These are phyloP conservation scores for Rotaria macrura DNA, from an alignment of 2,888 invertebrate genomes.

Conservation along the genomic window DNA sequence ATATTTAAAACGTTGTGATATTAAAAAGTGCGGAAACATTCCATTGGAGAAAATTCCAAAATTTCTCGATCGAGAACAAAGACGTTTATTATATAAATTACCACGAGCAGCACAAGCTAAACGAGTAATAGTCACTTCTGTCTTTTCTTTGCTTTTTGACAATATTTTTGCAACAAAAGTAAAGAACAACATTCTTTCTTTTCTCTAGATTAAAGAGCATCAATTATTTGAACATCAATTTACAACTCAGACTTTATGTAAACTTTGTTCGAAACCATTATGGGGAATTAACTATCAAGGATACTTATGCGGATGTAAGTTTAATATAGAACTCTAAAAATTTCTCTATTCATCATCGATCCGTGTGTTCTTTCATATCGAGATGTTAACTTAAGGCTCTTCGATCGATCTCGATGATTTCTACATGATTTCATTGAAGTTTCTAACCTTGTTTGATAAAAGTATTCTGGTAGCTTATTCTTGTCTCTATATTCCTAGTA, in stretches of 20 bases:
- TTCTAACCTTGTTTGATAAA: too few species aligned
- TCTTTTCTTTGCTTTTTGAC: too few species aligned
- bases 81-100: slow-evolving; percentile 1
- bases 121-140: too few species aligned
- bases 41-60: slow-evolving; percentile 32
- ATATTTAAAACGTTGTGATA: slow-evolving; percentile 21
- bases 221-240: slow-evolving; percentile 20
- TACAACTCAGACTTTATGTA: not conserved
- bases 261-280: slow-evolving; percentile 21
- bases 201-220: not conserved
- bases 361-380: too few species aligned
- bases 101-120: not conserved
- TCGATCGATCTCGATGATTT: too few species aligned
- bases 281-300: slow-evolving; percentile 34
- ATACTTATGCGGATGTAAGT: slow-evolving; percentile 28
- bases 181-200: not conserved
- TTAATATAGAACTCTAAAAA: not conserved
- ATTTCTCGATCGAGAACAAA: slow-evolving; percentile 26
- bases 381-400: too few species aligned
- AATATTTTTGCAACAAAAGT: too few species aligned
- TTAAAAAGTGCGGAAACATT: slow-evolving; percentile 30
- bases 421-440: too few species aligned
- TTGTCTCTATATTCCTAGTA: too few species aligned
- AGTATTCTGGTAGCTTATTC: too few species aligned
- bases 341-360: too few species aligned